Base-by-base conservation (phyloP, 1,140 invertebrate genomes). In the Trichonephila inaurata region DNA sequence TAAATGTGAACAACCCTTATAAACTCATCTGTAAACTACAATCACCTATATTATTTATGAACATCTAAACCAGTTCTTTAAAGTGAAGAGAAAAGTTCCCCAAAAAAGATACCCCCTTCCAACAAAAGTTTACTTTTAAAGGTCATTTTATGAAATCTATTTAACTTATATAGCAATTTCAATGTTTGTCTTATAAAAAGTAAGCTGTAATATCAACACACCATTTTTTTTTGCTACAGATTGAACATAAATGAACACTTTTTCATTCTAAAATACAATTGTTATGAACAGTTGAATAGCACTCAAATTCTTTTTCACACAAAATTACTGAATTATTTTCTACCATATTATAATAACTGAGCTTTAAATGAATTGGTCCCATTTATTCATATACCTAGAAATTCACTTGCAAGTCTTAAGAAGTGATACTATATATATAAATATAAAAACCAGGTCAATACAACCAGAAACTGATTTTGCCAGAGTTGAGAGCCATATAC, bases 401-500 rank as follows among this genome's bases (percentile, higher is more conserved):
- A 60, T 58, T 24, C 51, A 60, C 33, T 33, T 33, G 28, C 28
- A 77, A 28, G 28, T 77, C 16, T 18, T 77, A 33, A 33, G 10
- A 77, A 19, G 69, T 33, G 0, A 77, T 0, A 4, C 1, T 77
- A 28, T 28, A 28, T 28, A 28, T 28, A 28, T 28, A 28, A 1
- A 28, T 28, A 28, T 28, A 33, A 33, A 14, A 18, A 40, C 18
- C 1, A 77, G 33, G 10, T 0, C 10, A 51, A 18, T 40, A 40
- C 18, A 40, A 77, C 72, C 72, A 33, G 72, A 77, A 77, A 77
- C 72, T 18, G 21, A 88, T 88, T 88, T 88, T 88, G 86, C 86
- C 86, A 88, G 86, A 88, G 86, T 88, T n/a, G n/a, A 64, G 64
- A 44, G 86, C 86, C 86, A 88, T 64, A 88, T 88, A 87, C 85